Evolutionary conservation across 2,888 invertebrate species (phyloP).

Genomic region (Melanostoma scalare): DNA sequence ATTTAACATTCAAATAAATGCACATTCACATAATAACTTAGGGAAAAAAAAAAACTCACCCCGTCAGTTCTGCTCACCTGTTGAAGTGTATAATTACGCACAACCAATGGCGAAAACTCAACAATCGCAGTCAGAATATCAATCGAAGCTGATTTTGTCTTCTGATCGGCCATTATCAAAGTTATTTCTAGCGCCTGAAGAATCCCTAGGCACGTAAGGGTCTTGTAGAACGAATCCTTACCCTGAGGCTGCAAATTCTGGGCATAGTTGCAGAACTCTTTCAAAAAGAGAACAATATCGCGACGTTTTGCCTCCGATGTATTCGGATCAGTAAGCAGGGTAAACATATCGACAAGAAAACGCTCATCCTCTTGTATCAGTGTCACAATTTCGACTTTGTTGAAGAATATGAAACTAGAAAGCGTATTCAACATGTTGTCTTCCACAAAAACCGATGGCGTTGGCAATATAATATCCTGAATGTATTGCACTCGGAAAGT

Average conservation of each 20-base stretch:
- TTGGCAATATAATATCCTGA: conserved; percentile 98
- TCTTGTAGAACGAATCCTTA: conserved; percentile 98
- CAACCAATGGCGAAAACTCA: conserved; percentile 98
- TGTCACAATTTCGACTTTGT: conserved; percentile 99
- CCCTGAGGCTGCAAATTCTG: conserved; percentile 98
- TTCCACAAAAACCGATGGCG: conserved; percentile 99
- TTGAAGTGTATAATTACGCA: conserved; percentile 97
- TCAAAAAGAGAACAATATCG: conserved; percentile 97
- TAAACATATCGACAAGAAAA: conserved; percentile 97
- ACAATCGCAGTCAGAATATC: conserved; percentile 99
- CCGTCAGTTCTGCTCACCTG: conserved; percentile 94
- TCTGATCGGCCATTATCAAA: conserved; percentile 94
- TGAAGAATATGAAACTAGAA: conserved; percentile 99
- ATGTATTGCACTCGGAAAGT: conserved; percentile 99
- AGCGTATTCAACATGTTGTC: conserved; percentile 99
- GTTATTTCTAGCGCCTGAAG: conserved; percentile 95
- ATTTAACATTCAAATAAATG: neutral
- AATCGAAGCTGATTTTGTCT: conserved; percentile 97
- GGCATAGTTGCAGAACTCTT: conserved; percentile 99
- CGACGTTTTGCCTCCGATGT: conserved; percentile 92
- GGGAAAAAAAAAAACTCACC: conserved; percentile 83
- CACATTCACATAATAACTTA: neutral
- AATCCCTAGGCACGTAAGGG: conserved; percentile 93
- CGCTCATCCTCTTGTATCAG: conserved; percentile 98
- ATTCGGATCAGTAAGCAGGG: conserved; percentile 93